Evolutionary conservation across 2,888 invertebrate species (phyloP).

Genomic region (Aphidoletes aphidimyza): DNA sequence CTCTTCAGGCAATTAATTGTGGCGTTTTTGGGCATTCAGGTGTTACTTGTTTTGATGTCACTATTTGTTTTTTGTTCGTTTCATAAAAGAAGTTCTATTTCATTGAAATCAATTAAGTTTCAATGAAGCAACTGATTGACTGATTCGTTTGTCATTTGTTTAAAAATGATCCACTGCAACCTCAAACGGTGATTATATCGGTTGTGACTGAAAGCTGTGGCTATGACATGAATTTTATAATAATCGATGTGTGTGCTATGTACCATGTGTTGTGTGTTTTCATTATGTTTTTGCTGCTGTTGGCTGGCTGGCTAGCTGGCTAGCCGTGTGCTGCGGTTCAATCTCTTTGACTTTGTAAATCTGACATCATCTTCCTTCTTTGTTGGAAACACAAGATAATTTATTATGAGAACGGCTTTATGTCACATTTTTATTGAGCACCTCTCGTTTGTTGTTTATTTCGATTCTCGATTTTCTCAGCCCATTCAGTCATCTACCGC

Average conservation of each 20-base stretch:
- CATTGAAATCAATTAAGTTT: no score
- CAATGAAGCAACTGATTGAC: no score
- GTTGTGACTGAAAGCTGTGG: neutral
- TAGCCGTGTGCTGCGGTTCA: neutral
- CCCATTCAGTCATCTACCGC: neutral
- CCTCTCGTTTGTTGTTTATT: neutral
- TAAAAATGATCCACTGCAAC: neutral
- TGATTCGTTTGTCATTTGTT: no score
- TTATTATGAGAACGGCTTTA: constrained; percentile 51
- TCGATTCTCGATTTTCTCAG: neutral
- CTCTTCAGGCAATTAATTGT: no score
- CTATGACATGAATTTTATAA: constrained; percentile 16
- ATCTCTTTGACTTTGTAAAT: neutral
- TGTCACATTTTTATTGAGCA: constrained; percentile 40
- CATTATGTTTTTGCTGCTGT: no score
- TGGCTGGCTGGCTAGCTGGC: no score
- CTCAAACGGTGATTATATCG: neutral
- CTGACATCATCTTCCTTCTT: constrained; percentile 50
- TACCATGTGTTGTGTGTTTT: neutral
- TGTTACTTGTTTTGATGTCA: no score
- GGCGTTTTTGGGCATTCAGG: no score
- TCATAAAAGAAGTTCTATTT: no score
- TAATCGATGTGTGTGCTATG: neutral
- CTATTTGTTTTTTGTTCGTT: no score
- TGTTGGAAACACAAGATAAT: neutral